A percentile compares a stretch with the other conserved stretches of the same genome.
Conservation (phyloP, 2,113 vertebrate species). For the Danionella cerebrum region DNA sequence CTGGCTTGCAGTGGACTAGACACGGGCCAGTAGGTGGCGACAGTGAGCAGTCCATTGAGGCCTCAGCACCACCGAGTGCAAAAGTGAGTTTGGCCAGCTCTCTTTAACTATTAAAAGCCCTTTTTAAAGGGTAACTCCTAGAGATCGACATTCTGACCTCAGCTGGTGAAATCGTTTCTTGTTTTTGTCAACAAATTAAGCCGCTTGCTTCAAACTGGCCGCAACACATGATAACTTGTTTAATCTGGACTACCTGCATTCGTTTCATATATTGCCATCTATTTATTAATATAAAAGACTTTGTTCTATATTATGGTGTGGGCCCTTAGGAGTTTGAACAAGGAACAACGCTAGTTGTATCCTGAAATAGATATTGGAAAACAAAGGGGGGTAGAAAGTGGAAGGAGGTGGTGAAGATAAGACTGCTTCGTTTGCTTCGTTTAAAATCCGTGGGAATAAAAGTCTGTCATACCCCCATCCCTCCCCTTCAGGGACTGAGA, state of each 20-base stretch:
- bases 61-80: constrained; percentile 29
- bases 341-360: constrained; percentile 23
- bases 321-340: constrained; percentile 27
- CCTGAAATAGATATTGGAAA: constrained; percentile 15
- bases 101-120: constrained; percentile 14
- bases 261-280: constrained; percentile 42
- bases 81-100: not conserved
- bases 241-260: constrained; percentile 39
- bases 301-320: not conserved
- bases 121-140: constrained; percentile 8
- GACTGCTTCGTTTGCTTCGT: constrained; percentile 31
- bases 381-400: not conserved
- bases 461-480: constrained; percentile 87
- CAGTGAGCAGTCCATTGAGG: not conserved
- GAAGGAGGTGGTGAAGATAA: constrained; percentile 33
- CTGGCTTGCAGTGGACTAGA: not conserved
- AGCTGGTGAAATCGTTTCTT: constrained; percentile 31
- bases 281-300: constrained; percentile 16
- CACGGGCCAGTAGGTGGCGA: not conserved
- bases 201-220: constrained; percentile 37
- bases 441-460: constrained; percentile 44
- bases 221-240: constrained; percentile 22
- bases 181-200: constrained; percentile 6
- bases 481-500: constrained; percentile 70
- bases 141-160: not conserved